A percentile compares a stretch with the other conserved stretches of the same genome.
phyloP scores from a whole-genome alignment of 1,140 invertebrate genomes.

The Aradophagus sp. region DNA sequence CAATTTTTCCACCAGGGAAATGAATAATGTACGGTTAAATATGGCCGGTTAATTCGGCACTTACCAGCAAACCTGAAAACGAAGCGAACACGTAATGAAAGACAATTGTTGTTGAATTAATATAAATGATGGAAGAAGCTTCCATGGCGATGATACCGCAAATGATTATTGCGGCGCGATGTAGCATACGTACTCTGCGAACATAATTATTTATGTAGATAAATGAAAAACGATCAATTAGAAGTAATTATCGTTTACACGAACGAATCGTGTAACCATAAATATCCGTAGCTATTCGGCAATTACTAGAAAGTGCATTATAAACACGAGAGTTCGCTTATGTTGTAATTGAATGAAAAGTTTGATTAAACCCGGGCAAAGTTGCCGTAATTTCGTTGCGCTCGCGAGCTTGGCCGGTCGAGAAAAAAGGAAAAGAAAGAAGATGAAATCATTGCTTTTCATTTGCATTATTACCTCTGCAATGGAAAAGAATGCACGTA shows the following conservation, averaged over 20 bases:
- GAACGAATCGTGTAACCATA: constrained; percentile 8
- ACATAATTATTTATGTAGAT: constrained; percentile 46
- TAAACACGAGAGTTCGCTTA: constrained; percentile 1
- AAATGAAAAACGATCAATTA: constrained; percentile 42
- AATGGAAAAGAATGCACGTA: constrained; percentile 34
- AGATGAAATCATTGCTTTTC: constrained; percentile 31
- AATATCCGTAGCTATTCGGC: neutral
- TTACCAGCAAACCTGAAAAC: constrained; percentile 77
- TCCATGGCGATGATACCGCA: constrained; percentile 76
- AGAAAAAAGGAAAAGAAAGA: constrained; percentile 12
- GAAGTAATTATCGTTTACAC: constrained; percentile 25
- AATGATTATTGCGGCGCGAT: constrained; percentile 77
- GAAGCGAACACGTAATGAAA: constrained; percentile 78
- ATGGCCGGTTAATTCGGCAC: constrained; percentile 53
- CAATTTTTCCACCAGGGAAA: constrained; percentile 18
- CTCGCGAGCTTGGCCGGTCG: neutral
- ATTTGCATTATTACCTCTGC: constrained; percentile 19
- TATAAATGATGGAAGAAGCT: constrained; percentile 78
- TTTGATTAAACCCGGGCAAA: constrained; percentile 14
- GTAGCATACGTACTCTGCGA: constrained; percentile 77
- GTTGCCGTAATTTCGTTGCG: constrained; percentile 11
- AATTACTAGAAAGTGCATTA: constrained; percentile 11
- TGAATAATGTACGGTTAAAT: constrained; percentile 12
- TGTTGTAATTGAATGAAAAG: constrained; percentile 19
- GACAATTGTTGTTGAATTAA: constrained; percentile 77